Base-by-base conservation (phyloP, 2,113 vertebrate species). In the Serilophus lunatus region DNA sequence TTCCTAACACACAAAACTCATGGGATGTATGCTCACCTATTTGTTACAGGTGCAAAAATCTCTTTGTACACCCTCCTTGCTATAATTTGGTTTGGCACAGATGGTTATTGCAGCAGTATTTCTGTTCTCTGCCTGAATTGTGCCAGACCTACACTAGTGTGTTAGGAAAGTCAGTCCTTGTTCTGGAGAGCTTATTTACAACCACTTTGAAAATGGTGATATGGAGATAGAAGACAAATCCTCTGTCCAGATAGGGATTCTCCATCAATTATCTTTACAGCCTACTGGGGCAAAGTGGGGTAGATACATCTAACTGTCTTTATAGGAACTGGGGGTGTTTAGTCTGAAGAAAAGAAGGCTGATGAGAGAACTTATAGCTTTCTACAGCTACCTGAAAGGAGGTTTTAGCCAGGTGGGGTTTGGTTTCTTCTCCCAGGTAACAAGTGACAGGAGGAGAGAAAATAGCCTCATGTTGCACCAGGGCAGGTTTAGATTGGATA, bases 21-120 rank as follows among this genome's bases (percentile, higher is more conserved):
- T 28, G 13, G 24, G 29, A 25, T 1, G 0, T 63, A 28, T 18
- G 22, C 40, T 86, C 18, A 54, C 6, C 3, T 0, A 1, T 11
- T 59, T 64, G n/a, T 51, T 51, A 35, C 0, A 63, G 38, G 35
- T 40, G 38, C 38, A 75, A 79, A 86, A 79, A 74, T 57, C 47
- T 86, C 65, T n/a, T 50, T 33, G 36, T 77, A 47, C 36, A 11
- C 20, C 53, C 17, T 74, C 23, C 14, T 26, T 18, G 8, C 22
- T 63, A 35, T 25, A 68, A 51, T 47, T 64, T 44, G 13, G 1
- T 0, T 31, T 49, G 60, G 28, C 38, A 59, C 31, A 74, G 53
- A 5, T 4, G 10, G 12, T 13, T 65, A 26, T 42, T 61, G 19
- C 36, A 71, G 13, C 57, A 88, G 14, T 57, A 51, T 18, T 26